These are phyloP conservation scores for Platerodrilus igneus DNA, from an alignment of 2,888 invertebrate species.

Conservation along the genomic window DNA sequence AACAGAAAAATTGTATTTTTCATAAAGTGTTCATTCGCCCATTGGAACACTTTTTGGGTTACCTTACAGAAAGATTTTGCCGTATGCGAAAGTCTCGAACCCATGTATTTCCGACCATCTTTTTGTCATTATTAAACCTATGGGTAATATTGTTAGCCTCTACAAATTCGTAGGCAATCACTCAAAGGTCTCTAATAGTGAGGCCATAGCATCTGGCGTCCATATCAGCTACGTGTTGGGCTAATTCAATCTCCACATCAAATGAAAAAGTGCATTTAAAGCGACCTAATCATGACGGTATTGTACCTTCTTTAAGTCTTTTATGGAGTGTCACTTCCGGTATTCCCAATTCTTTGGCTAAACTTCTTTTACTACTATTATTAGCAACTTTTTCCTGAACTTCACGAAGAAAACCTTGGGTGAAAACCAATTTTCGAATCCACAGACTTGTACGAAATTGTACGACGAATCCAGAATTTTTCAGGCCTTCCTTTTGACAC, in stretches of 20 bases:
- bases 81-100: background rate
- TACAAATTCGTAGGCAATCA: conserved; percentile 2
- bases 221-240: background rate
- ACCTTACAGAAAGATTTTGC: background rate
- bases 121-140: background rate
- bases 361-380: background rate
- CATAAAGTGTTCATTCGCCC: background rate
- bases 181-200: background rate
- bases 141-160: conserved; percentile 1
- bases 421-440: too few relatives aligned
- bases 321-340: conserved; percentile 1
- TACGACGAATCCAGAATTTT: too few relatives aligned
- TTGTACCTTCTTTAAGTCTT: background rate
- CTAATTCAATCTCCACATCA: background rate
- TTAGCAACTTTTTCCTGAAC: too few relatives aligned
- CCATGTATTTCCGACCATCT: conserved; percentile 1
- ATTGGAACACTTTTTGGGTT: background rate
- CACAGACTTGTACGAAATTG: too few relatives aligned
- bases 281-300: conserved; percentile 1
- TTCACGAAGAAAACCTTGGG: too few relatives aligned
- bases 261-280: background rate
- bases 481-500: too few relatives aligned
- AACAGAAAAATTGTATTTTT: background rate
- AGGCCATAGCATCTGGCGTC: conserved; percentile 3
- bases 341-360: conserved; percentile 1